Percentiles rank a stretch among this genome's conserved stretches.
Evolutionary conservation across 2,888 invertebrate species (phyloP).

Genomic region (Tipula unca): DNA sequence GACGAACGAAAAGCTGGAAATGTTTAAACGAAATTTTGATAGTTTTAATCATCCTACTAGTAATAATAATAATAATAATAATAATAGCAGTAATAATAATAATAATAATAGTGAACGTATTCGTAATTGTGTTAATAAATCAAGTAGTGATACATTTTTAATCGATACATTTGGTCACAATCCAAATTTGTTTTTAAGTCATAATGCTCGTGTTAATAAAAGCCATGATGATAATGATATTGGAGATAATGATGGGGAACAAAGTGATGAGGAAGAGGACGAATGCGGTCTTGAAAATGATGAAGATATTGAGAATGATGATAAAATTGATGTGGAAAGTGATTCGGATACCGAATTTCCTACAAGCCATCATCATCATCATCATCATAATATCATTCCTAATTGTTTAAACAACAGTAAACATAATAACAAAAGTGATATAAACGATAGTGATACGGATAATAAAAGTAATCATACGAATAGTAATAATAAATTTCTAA

Average conservation of each 20-base stretch:
- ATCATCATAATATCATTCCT: neutral
- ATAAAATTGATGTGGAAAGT: conserved; percentile 41
- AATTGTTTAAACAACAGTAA: neutral
- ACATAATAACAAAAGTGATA: neutral
- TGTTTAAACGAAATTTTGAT: conserved; percentile 32
- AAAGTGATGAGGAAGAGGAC: conserved; percentile 42
- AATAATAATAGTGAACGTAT: neutral
- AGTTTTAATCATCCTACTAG: neutral
- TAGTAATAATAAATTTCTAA: neutral
- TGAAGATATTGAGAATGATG: conserved; percentile 24
- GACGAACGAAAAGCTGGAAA: conserved; percentile 33
- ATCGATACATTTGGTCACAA: conserved; percentile 9
- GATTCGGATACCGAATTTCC: conserved; percentile 32
- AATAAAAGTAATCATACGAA: neutral
- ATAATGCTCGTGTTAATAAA: neutral
- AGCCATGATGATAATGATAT: neutral
- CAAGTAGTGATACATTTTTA: conserved; percentile 8
- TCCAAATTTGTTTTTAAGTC: conserved; percentile 9
- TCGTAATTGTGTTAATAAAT: neutral
- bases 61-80: neutral
- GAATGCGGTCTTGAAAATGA: conserved; percentile 32
- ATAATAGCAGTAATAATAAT: neutral
- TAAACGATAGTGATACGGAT: neutral
- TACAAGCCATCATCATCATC: neutral
- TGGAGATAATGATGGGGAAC: conserved; percentile 24